These are phyloP conservation scores for Meta bourneti DNA, from an alignment of 2,888 invertebrate genomes.

Conservation along the genomic window DNA sequence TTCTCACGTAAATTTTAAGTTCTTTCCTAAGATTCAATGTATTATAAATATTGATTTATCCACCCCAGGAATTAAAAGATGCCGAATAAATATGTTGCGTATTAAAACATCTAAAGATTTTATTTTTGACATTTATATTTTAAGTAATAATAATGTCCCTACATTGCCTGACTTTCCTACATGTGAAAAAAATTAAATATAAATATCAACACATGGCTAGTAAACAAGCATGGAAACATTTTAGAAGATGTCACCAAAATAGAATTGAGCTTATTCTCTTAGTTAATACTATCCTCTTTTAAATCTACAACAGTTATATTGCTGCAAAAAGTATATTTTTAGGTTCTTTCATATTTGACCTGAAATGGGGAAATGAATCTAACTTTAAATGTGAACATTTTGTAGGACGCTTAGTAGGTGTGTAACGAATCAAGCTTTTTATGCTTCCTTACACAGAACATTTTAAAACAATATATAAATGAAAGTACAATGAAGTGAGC, in stretches of 20 bases:
- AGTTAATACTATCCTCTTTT: not conserved
- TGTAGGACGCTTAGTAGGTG: constrained; percentile 22
- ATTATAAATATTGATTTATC: too few relatives aligned
- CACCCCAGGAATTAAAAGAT: too few relatives aligned
- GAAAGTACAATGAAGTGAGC: constrained; percentile 36
- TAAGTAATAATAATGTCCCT: too few relatives aligned
- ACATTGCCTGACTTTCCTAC: too few relatives aligned
- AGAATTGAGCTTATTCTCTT: not conserved
- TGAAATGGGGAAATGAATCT: not conserved
- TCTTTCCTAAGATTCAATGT: too few relatives aligned
- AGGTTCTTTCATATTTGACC: not conserved
- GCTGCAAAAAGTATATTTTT: not conserved
- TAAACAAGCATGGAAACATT: not conserved
- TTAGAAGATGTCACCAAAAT: not conserved
- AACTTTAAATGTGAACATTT: not conserved
- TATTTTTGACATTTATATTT: too few relatives aligned
- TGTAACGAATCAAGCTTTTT: constrained; percentile 58
- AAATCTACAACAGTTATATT: not conserved
- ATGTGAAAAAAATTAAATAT: too few relatives aligned
- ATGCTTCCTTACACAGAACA: constrained; percentile 54
- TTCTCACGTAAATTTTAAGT: too few relatives aligned
- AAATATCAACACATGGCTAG: not conserved
- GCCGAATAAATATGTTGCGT: too few relatives aligned
- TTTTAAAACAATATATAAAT: constrained; percentile 50
- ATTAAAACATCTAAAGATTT: too few relatives aligned